These are phyloP conservation scores for Hybos culiciformis DNA, from an alignment of 2,888 invertebrate species.

Conservation along the genomic window DNA sequence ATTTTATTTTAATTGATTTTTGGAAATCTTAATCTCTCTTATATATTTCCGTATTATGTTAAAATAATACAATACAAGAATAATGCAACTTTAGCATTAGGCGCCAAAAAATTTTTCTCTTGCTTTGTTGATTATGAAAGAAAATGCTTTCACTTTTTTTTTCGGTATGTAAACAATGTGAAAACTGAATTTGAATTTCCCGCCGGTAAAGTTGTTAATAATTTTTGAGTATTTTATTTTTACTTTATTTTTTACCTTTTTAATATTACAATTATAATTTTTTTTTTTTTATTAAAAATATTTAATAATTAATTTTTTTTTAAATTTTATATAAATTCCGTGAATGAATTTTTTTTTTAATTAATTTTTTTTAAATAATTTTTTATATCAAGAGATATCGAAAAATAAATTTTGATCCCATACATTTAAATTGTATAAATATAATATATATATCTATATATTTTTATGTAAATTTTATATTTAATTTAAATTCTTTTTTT, in stretches of 20 bases:
- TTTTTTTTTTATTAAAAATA: constrained; percentile 5
- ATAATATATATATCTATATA: not conserved
- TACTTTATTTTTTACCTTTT: not conserved
- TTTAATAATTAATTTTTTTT: not conserved
- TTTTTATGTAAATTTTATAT: no score
- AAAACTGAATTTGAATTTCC: not conserved
- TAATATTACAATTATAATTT: constrained; percentile 1
- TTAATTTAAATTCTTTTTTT: no score
- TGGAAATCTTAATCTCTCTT: no score
- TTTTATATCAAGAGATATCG: constrained; percentile 4
- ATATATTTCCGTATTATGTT: no score
- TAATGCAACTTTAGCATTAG: no score
- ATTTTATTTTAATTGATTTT: no score
- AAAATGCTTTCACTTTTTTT: no score
- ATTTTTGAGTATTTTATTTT: not conserved
- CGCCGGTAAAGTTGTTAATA: not conserved
- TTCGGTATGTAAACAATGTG: not conserved
- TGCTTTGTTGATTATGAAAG: no score
- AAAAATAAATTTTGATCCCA: not conserved
- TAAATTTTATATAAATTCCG: not conserved
- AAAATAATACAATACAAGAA: no score
- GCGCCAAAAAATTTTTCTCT: no score
- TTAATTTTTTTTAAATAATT: constrained; percentile 5
- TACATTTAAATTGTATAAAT: not conserved
- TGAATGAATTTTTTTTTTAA: constrained; percentile 1